These are phyloP conservation scores for Ciconia nigra DNA, from an alignment of 2,797 vertebrate genomes.

Conservation along the genomic window DNA sequence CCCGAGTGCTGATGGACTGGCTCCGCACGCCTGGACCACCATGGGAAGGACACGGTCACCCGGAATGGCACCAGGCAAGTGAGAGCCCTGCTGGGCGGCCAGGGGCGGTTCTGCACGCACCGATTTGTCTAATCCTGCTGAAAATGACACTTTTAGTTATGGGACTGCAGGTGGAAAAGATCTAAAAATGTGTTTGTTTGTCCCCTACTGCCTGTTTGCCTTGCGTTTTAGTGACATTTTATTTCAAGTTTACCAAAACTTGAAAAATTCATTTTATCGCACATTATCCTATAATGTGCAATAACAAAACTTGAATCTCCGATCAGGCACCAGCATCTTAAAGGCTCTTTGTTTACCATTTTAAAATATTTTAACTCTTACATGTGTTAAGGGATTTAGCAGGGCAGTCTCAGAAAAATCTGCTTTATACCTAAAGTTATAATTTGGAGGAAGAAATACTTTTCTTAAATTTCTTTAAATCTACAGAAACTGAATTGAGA, in stretches of 20 bases:
- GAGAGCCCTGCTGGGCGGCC: neutral
- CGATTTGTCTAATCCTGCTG: neutral
- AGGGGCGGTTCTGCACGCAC: neutral
- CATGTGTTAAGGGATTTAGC: neutral
- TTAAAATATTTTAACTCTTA: neutral
- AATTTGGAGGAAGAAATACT: neutral
- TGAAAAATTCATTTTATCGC: neutral
- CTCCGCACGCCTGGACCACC: fast-evolving
- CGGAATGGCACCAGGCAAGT: neutral
- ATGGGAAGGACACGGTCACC: neutral
- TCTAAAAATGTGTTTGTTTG: neutral
- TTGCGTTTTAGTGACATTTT: neutral
- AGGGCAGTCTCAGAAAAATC: neutral
- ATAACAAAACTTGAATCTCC: neutral
- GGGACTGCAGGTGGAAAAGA: fast-evolving
- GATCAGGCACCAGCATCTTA: neutral
- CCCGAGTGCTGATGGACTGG: neutral
- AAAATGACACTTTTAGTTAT: neutral
- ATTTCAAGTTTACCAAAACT: neutral
- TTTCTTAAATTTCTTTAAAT: neutral
- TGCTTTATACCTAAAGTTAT: neutral
- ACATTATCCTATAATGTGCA: neutral
- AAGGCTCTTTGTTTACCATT: neutral
- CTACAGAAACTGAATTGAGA: neutral
- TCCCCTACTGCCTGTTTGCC: neutral